These are phyloP conservation scores for Ameiurus melas DNA, from an alignment of 2,113 vertebrate genomes.

Conservation along the genomic window DNA sequence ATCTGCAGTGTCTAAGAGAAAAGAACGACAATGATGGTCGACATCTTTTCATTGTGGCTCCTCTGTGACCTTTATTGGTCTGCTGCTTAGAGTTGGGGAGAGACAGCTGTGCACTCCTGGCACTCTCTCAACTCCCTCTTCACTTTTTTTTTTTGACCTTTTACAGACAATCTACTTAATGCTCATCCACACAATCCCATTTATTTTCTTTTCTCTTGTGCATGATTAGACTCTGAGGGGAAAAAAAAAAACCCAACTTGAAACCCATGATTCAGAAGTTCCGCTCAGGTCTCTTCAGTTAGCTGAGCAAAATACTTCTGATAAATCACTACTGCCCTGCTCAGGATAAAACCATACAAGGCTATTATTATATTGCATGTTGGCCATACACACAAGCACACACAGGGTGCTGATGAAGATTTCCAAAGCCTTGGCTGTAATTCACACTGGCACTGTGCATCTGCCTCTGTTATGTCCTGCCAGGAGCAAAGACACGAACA, in stretches of 20 bases:
- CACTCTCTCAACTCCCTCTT: slow-evolving; percentile 7
- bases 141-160: slow-evolving; percentile 36
- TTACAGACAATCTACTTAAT: slow-evolving; percentile 10
- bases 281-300: neutral
- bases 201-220: neutral
- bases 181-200: neutral
- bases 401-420: slow-evolving; percentile 39
- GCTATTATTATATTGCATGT: slow-evolving; percentile 43
- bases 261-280: slow-evolving; percentile 7
- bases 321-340: slow-evolving; percentile 34
- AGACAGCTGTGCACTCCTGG: slow-evolving; percentile 35
- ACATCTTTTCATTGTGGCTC: slow-evolving; percentile 28
- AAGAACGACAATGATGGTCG: neutral
- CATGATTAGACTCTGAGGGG: slow-evolving; percentile 14
- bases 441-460: slow-evolving; percentile 37
- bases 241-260: neutral
- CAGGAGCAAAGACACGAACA: slow-evolving; percentile 27
- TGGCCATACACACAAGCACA: slow-evolving; percentile 26
- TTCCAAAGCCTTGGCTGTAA: slow-evolving; percentile 36
- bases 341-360: slow-evolving; percentile 43
- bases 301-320: slow-evolving; percentile 24
- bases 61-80: slow-evolving; percentile 45
- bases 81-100: neutral
- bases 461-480: slow-evolving; percentile 41
- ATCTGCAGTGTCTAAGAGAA: neutral